phyloP scores from a whole-genome alignment of 2,797 vertebrate species.

The Myoxocephalus aenaeus region DNA sequence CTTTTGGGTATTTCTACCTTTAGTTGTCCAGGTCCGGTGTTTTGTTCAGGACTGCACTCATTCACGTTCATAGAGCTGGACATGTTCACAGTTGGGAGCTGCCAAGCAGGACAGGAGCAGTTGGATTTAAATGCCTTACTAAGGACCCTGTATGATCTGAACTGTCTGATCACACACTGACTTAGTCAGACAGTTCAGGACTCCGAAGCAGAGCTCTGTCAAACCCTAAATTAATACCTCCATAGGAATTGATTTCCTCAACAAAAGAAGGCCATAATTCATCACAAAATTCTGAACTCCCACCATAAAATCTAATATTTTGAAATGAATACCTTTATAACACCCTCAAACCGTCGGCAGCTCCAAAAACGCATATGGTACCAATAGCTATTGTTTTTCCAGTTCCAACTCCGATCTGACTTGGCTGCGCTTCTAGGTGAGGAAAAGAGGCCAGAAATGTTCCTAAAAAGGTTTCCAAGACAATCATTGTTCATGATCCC shows the following conservation, averaged over 20 bases:
- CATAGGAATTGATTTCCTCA: conserved; percentile 30
- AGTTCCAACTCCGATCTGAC: conserved; percentile 37
- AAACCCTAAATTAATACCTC: conserved; percentile 15
- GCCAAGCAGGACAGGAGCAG: background rate
- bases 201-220: conserved; percentile 16
- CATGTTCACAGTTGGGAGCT: conserved; percentile 25
- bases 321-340: conserved; percentile 48
- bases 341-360: conserved; percentile 34
- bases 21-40: background rate
- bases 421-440: conserved; percentile 47
- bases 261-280: conserved; percentile 27
- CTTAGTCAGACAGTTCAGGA: conserved; percentile 8
- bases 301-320: conserved; percentile 34
- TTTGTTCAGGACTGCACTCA: background rate
- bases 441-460: conserved; percentile 32
- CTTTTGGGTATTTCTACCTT: conserved; percentile 5
- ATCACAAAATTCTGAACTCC: conserved; percentile 24
- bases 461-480: conserved; percentile 47
- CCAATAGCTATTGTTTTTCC: conserved; percentile 44
- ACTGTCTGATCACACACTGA: no score
- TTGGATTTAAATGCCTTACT: conserved; percentile 30
- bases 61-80: conserved; percentile 17
- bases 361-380: conserved; percentile 41
- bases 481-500: conserved; percentile 15
- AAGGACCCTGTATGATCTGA: conserved; percentile 10